Percentiles rank a stretch among this genome's conserved stretches.
Evolutionary conservation across 2,888 invertebrate genomes (phyloP).

Genomic region (Mechanitis mazaeus): DNA sequence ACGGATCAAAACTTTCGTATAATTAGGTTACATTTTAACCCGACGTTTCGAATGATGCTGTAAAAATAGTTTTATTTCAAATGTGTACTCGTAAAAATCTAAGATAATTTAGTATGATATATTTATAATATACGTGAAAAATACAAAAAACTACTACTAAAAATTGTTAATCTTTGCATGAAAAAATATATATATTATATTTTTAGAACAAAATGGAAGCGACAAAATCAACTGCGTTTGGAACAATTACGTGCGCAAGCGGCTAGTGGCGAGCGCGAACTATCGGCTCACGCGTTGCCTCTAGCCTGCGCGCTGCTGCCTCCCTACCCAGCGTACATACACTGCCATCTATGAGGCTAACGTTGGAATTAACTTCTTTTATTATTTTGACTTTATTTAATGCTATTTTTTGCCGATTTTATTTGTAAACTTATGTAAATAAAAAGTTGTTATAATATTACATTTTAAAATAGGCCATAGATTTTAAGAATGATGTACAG

Average conservation of each 20-base stretch:
- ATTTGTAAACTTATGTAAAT: constrained; percentile 11
- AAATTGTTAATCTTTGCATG: too few species aligned
- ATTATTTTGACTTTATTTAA: not conserved
- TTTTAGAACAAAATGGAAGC: constrained; percentile 89
- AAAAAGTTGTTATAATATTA: constrained; percentile 5
- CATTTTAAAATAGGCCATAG: not conserved
- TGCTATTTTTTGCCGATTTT: not conserved
- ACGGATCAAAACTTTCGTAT: too few species aligned
- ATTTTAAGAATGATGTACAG: not conserved
- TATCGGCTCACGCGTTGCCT: constrained; percentile 59
- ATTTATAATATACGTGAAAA: too few species aligned
- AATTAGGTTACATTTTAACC: too few species aligned
- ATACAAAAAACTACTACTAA: too few species aligned
- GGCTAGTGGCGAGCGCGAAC: constrained; percentile 80
- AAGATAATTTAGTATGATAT: too few species aligned
- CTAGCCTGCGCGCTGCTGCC: constrained; percentile 65
- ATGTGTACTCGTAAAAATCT: too few species aligned
- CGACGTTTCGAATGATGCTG: too few species aligned
- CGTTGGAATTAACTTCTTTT: not conserved
- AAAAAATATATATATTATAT: not conserved
- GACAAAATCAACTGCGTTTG: constrained; percentile 89
- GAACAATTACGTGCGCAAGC: constrained; percentile 92
- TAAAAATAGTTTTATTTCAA: too few species aligned
- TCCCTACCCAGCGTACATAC: constrained; percentile 69
- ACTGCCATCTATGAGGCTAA: constrained; percentile 57